phyloP scores from a whole-genome alignment of 2,113 vertebrate genomes.

The Hippolais icterina region DNA sequence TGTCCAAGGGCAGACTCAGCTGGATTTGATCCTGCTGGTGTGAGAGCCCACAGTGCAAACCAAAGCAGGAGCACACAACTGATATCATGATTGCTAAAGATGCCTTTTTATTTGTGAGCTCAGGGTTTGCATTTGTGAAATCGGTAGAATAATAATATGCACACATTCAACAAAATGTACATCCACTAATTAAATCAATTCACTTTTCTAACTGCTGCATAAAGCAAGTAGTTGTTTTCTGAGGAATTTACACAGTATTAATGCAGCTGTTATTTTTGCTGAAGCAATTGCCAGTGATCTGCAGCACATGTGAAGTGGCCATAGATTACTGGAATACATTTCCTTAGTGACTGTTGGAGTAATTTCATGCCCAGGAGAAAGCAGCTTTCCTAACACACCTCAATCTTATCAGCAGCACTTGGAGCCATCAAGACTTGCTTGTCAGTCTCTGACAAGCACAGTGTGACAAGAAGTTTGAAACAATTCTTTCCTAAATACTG shows the following conservation, averaged over 20 bases:
- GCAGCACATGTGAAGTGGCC: neutral
- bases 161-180: neutral
- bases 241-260: neutral
- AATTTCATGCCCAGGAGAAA: constrained; percentile 22
- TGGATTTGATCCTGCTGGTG: neutral
- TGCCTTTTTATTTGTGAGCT: neutral
- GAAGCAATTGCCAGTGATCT: neutral
- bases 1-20: neutral
- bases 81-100: neutral
- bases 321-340: constrained; percentile 31
- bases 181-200: neutral
- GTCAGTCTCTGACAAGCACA: neutral
- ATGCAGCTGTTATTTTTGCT: neutral
- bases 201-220: neutral
- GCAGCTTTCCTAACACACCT: neutral
- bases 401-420: constrained; percentile 11
- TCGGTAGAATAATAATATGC: neutral
- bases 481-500: neutral
- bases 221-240: neutral
- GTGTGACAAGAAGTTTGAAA: neutral
- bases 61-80: neutral
- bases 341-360: neutral
- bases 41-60: neutral
- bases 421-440: neutral
- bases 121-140: neutral